Evolutionary conservation across 2,113 vertebrate species (phyloP), one percentile per base, ranked within the genome.

Genomic region (Salvator merianae): DNA sequence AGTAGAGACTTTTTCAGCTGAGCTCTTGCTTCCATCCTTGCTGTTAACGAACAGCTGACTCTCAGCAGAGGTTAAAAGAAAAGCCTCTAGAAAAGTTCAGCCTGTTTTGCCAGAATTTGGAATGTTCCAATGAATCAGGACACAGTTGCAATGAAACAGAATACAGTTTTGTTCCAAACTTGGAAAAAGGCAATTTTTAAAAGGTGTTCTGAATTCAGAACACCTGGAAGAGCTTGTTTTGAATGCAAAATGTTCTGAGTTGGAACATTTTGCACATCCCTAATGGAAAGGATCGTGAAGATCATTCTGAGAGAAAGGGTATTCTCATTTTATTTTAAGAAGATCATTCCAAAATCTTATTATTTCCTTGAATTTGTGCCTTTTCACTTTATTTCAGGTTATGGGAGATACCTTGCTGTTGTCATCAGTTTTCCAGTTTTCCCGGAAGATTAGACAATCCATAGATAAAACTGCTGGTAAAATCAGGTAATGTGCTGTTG

Each of bases 401-500:
- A 98, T 99, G 95, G 95, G 99, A 89, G 99, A 99, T 94, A 99
- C 97, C 91, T 95, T 99, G 87, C 94, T 99, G 88, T 94, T 99
- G 83, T 97, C 98, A 16, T 99, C 99, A 1, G 98, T 99, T 81
- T 98, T 98, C 91, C 98, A 99, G 78, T 97, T 99, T 92, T 99
- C 99, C 88, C 96, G 94, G 88, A 99, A 99, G 94, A 99, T 99
- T 93, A 96, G 98, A 89, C 96, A 98, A 91, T 97, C 97, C 32
- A 97, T 98, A 66, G 99, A 99, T 93, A 99, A 98, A 96, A 99
- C 98, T 34, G 98, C 98, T 82, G 96, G 97, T 74, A 99, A 99
- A 94, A 99, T 99, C 95, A 98, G 98, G 98, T 99, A 90, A 78
- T 88, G 78, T 82, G 43, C 73, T 4, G 53, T 90, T 70, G 65